Evolutionary conservation across 1,140 invertebrate genomes (phyloP), one percentile per base, ranked within the genome.

Genomic region (Aethina tumida): DNA sequence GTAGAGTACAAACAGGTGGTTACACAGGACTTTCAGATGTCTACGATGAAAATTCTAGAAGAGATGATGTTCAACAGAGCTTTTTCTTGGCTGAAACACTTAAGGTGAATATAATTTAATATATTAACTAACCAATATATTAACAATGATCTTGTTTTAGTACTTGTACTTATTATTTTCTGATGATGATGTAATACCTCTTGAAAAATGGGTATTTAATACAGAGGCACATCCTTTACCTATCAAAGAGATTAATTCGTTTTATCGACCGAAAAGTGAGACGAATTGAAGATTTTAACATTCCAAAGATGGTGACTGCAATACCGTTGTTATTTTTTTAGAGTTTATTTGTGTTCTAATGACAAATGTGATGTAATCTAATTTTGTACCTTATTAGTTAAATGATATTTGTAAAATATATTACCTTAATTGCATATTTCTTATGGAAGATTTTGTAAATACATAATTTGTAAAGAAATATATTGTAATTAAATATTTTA

Each of bases 131-230:
- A 4, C n/a, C 9, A 20, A 14, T 18, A 12, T 12, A 8, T 39
- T 30, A n/a, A n/a, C n/a, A n/a, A n/a, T n/a, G 29, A 49, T 41
- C 57, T 55, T 52, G 40, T 79, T 74, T n/a, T 73, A 92, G 84
- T 99, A 99, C 65, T 74, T 98, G 37, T 99, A 97, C 68, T 74
- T 99, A 47, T 73, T 97, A 39, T 99, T 97, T 71, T 90, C 92
- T 33, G 91, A 97, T 43, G 94, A 98, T 61, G 77, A 78, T 40
- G 67, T 96, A 27, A 71, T 99, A 45, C 81, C 89, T 4, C 68
- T 99, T 21, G 86, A 98, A 63, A 80, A 96, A 52, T 99, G 94
- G 94, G 93, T 99, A 3, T 92, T 97, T 66, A 99, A 99, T 62
- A 97, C 95, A 1, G 96, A 99, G 68, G 96, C 91, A 12, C 95